phyloP scores from a whole-genome alignment of 2,113 vertebrate species.

The Catagonus wagneri region DNA sequence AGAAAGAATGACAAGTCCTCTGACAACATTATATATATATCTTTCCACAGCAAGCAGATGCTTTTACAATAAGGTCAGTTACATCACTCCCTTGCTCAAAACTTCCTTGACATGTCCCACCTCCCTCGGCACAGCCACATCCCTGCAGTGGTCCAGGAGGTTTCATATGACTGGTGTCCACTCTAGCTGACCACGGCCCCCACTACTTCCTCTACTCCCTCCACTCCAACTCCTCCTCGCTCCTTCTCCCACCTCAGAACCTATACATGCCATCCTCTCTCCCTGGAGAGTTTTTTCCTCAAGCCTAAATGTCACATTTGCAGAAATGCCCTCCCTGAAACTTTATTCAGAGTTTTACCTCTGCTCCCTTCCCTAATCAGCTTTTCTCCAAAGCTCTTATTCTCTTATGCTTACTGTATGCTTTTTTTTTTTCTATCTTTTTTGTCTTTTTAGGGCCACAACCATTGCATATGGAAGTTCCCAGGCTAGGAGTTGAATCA shows the following conservation, averaged over 20 bases:
- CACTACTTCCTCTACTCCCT: neutral
- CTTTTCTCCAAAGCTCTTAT: neutral
- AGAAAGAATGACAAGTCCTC: neutral
- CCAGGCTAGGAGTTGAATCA: too few species aligned
- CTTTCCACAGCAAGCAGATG: neutral
- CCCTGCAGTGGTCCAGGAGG: too few species aligned
- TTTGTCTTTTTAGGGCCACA: too few species aligned
- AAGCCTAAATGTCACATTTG: neutral
- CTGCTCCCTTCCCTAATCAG: neutral
- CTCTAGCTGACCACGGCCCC: neutral
- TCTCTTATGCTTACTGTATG: neutral
- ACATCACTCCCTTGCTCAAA: neutral
- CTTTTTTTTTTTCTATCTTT: neutral
- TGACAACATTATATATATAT: neutral
- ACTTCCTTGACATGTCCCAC: neutral
- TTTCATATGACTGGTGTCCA: neutral
- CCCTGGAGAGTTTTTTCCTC: neutral
- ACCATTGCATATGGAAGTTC: too few species aligned
- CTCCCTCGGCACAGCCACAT: neutral
- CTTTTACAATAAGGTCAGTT: neutral
- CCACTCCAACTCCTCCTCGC: neutral
- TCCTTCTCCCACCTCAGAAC: neutral
- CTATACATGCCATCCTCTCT: neutral
- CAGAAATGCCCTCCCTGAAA: neutral
- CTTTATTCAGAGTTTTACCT: neutral